These are phyloP conservation scores for Timema podura DNA, from an alignment of 2,888 invertebrate genomes.

Conservation along the genomic window DNA sequence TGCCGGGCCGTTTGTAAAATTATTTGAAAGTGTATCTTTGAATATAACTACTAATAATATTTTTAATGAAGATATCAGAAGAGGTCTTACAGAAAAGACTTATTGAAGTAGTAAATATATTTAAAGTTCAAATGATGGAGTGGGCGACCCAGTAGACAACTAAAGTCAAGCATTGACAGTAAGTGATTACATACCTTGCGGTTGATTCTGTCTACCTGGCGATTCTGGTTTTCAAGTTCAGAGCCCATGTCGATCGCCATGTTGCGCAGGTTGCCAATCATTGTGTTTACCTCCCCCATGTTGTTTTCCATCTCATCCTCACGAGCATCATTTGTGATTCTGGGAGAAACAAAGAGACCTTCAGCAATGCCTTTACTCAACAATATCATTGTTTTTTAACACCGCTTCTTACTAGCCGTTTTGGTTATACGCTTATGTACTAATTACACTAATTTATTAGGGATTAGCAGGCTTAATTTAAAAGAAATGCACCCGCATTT, in stretches of 20 bases:
- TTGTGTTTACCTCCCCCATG: constrained; percentile 57
- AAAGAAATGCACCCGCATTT: too few species aligned
- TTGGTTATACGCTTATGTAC: constrained; percentile 9
- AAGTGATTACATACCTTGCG: constrained; percentile 54
- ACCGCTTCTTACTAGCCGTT: too few species aligned
- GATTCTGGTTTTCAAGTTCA: constrained; percentile 57
- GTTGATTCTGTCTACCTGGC: constrained; percentile 56
- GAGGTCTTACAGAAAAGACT: too few species aligned
- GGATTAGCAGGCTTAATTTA: too few species aligned
- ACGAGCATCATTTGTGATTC: constrained; percentile 60
- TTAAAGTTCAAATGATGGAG: too few species aligned
- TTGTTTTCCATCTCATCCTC: constrained; percentile 66
- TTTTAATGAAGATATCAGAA: too few species aligned
- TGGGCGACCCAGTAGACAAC: not conserved
- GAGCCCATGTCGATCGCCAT: constrained; percentile 65
- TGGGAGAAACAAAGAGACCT: constrained; percentile 35
- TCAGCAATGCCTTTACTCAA: constrained; percentile 14
- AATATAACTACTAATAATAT: too few species aligned
- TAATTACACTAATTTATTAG: not conserved
- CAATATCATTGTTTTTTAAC: too few species aligned
- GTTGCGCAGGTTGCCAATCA: constrained; percentile 61
- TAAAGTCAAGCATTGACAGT: not conserved
- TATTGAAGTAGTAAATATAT: too few species aligned
- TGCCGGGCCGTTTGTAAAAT: too few species aligned
- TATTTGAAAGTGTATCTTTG: too few species aligned